Evolutionary conservation across 37 sponge, comb jelly and placozoan species (phyloP), one percentile per base, ranked within the genome.

Genomic region (Oscarella lobularis): DNA sequence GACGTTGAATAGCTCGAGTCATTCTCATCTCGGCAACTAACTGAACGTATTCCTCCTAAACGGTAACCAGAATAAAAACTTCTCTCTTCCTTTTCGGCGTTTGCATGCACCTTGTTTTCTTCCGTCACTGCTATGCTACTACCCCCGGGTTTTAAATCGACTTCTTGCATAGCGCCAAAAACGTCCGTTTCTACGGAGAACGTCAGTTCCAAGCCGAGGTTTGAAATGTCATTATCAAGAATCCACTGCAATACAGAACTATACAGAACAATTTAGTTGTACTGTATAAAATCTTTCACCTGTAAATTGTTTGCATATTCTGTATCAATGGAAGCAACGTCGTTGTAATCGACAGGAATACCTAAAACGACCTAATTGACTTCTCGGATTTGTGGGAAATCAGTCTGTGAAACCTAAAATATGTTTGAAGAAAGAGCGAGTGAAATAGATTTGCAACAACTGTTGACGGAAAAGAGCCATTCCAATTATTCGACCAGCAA

Each of bases 361-460:
- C 88, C 95, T 87, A 36, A n/a, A n/a, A n/a, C n/a, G n/a, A n/a
- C n/a, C n/a, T n/a, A n/a, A n/a, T n/a, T n/a, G n/a, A 35, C 1
- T 74, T 20, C 74, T 27, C 30, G 36, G 39, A 73, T 29, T 32
- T 4, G 74, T 73, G 32, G 14, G 74, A 3, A 9, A 2, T 2
- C 36, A 73, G 5, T 2, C 37, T n/a, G 32, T 2, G 39, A 30
- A 67, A 85, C 89, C 86, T 30, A 96, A 77, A 31, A 96, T 96
- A 79, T 96, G 97, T 73, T 96, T 96, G 87, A 92, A 96, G 79
- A 96, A 96, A 35, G 97, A 96, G 31, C 93, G 74, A 5, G 97
- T 96, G 86, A 96, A 96, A 79, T 96, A 92, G 74, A 92, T 89
- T 36, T 81, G 86, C 55, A 96, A 85, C n/a, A 96, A 84, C 67